Base-by-base conservation (phyloP, 1,140 invertebrate species). In the Nephotettix cincticeps region DNA sequence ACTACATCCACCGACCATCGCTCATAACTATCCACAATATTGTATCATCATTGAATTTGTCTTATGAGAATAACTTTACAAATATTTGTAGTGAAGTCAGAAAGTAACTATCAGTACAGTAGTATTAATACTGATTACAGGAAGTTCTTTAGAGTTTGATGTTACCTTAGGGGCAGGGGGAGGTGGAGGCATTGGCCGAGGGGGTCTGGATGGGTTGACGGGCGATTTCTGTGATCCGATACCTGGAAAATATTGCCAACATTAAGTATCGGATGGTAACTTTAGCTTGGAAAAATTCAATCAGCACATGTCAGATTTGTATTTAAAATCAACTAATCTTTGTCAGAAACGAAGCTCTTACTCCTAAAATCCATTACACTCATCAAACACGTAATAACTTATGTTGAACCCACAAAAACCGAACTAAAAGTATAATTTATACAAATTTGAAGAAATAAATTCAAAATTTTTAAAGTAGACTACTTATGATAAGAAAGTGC, bases 141-240 rank as follows among this genome's bases (percentile, higher is more conserved):
- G n/a, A n/a, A n/a, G n/a, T n/a, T n/a, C n/a, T n/a, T n/a, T n/a
- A n/a, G n/a, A n/a, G n/a, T n/a, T n/a, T n/a, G n/a, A n/a, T n/a
- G 4, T 83, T 76, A 72, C 70, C 76, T 76, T 75, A 17, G 68
- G 54, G 0, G 78, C 81, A 1, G 81, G 81, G 9, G 82, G 81
- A 17, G 81, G 80, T 6, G 83, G 81, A 0, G 83, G 83, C 0
- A 81, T 82, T 17, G 83, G 83, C 47, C 82, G 81, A 6, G 83
- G 81, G 71, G 82, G 79, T 1, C 81, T 81, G 28, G 80, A 79
- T 63, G 81, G 77, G 17, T 81, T 81, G 3, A 81, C 82, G 1
- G 78, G 77, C 0, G 81, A 80, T 6, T 77, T 76, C 1, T 76
- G 77, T 47, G 79, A 77, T 63, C 79, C 79, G 14, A 77, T 78